Conservation (phyloP, 2,113 vertebrate species). For the Bombycilla garrulus region DNA sequence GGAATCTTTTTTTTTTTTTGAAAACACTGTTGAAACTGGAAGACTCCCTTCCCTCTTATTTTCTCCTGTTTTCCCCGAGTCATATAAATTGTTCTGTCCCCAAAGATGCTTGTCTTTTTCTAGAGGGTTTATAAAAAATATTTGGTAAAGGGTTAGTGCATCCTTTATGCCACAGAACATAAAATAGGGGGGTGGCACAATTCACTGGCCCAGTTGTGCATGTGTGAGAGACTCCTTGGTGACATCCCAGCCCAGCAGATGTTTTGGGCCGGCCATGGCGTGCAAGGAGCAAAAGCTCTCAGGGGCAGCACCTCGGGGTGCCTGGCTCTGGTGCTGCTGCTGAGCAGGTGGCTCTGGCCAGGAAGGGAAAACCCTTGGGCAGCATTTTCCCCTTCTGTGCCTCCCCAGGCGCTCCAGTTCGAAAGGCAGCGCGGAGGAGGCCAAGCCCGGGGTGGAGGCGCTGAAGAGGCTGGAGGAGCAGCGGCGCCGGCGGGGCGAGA, state of each 20-base stretch:
- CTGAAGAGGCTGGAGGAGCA: constrained; percentile 89
- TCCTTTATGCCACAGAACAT: neutral
- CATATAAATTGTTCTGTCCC: neutral
- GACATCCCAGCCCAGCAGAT: neutral
- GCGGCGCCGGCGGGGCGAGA: constrained; percentile 87
- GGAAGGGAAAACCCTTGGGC: neutral
- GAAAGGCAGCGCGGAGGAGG: constrained; percentile 77
- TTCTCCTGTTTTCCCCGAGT: neutral
- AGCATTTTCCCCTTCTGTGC: neutral
- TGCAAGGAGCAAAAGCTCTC: neutral
- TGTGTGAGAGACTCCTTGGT: neutral
- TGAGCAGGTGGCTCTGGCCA: neutral
- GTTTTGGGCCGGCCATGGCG: neutral
- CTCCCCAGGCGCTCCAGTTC: constrained; percentile 71
- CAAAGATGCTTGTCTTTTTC: neutral
- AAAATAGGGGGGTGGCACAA: no score
- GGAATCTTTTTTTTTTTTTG: neutral
- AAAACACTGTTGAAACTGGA: neutral
- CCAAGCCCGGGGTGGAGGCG: constrained; percentile 75
- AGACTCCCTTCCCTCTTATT: neutral
- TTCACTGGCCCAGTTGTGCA: neutral
- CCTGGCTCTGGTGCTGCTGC: neutral
- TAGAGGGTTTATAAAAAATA: neutral
- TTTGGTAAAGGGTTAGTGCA: neutral
- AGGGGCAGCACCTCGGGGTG: neutral